These are phyloP conservation scores for Hypothenemus hampei DNA, from an alignment of 1,140 invertebrate species.

Conservation along the genomic window DNA sequence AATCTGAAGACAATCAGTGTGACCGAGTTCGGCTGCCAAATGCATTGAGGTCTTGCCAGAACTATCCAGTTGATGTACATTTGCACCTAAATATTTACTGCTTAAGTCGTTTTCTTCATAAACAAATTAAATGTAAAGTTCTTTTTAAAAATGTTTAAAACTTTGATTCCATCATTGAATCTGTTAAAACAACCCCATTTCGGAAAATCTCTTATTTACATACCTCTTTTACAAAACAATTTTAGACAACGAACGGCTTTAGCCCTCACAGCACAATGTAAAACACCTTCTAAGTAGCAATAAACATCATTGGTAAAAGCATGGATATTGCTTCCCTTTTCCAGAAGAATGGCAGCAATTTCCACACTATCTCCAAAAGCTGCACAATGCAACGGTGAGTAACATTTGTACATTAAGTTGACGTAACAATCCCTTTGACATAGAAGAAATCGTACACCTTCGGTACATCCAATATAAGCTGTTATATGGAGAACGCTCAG, in stretches of 20 bases:
- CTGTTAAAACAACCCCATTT: too few species aligned
- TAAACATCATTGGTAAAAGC: conserved; percentile 49
- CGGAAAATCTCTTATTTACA: too few species aligned
- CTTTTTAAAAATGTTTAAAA: too few species aligned
- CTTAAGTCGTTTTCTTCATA: not conserved
- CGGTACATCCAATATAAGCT: conserved; percentile 66
- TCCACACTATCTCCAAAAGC: conserved; percentile 71
- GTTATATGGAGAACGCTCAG: conserved; percentile 65
- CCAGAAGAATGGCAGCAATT: conserved; percentile 63
- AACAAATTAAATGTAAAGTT: not conserved
- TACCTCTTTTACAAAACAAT: conserved; percentile 60
- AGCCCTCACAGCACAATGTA: conserved; percentile 70
- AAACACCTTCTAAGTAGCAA: conserved; percentile 64
- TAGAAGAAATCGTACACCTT: conserved; percentile 63
- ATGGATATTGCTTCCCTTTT: conserved; percentile 55
- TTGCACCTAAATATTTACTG: conserved; percentile 38
- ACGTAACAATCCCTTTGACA: conserved; percentile 57
- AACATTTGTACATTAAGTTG: conserved; percentile 59
- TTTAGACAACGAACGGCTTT: conserved; percentile 67
- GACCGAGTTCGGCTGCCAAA: conserved; percentile 67
- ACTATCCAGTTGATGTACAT: conserved; percentile 61
- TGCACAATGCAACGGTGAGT: conserved; percentile 72
- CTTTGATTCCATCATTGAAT: too few species aligned
- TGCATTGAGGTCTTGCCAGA: conserved; percentile 71
- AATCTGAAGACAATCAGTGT: conserved; percentile 60